A percentile compares a stretch with the other conserved stretches of the same genome.
These are phyloP conservation scores for Sprattus sprattus DNA, from an alignment of 2,113 vertebrate species.

Conservation along the genomic window DNA sequence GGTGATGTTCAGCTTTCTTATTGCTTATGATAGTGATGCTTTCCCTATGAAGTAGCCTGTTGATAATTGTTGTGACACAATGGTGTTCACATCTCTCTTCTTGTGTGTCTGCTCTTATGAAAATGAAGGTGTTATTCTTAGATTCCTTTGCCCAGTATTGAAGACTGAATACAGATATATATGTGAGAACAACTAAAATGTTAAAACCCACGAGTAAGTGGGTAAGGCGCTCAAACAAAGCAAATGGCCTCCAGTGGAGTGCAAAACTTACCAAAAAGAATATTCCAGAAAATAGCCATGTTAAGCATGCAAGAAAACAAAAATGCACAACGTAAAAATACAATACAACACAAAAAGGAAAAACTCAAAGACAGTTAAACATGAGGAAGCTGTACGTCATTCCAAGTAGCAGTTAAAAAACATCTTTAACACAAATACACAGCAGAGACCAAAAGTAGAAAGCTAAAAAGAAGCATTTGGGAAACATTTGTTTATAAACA, in stretches of 20 bases:
- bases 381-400: constrained; percentile 40
- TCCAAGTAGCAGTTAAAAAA: constrained; percentile 37
- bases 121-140: constrained; percentile 38
- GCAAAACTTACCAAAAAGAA: constrained; percentile 99
- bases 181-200: constrained; percentile 55
- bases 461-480: constrained; percentile 41
- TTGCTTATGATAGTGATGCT: background rate
- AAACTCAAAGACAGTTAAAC: constrained; percentile 41
- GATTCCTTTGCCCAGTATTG: constrained; percentile 46
- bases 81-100: background rate
- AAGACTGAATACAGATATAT: constrained; percentile 27
- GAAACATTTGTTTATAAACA: constrained; percentile 36
- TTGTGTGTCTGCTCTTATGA: background rate
- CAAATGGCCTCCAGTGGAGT: constrained; percentile 52
- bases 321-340: constrained; percentile 88
- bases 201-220: constrained; percentile 55
- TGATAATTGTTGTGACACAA: background rate
- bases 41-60: background rate
- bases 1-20: background rate
- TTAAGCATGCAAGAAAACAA: constrained; percentile 98
- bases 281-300: constrained; percentile 98
- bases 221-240: constrained; percentile 52
- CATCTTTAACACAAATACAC: constrained; percentile 35
- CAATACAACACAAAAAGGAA: constrained; percentile 41
- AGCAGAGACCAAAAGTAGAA: background rate